Evolutionary conservation across 2,888 invertebrate species (phyloP).

Genomic region (Pristionchus exspectatus): DNA sequence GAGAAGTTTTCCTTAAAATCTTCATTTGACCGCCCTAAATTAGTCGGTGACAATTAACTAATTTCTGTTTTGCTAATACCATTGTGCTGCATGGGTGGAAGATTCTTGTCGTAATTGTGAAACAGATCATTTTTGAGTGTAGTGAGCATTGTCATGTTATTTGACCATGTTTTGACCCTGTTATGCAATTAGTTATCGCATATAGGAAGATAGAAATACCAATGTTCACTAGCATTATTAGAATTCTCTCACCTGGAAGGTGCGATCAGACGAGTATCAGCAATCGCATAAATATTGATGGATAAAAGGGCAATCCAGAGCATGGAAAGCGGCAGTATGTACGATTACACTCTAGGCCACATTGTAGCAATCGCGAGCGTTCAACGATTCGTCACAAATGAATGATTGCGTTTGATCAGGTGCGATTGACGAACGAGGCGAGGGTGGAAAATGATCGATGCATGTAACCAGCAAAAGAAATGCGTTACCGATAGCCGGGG

Average conservation of each 20-base stretch:
- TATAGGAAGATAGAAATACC: too few relatives aligned
- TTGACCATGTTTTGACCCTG: neutral
- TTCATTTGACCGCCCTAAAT: neutral
- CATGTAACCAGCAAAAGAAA: too few relatives aligned
- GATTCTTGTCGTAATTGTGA: neutral
- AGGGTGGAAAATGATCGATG: too few relatives aligned
- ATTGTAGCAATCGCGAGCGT: neutral
- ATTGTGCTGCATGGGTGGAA: neutral
- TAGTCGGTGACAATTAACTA: too few relatives aligned
- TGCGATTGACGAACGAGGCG: neutral
- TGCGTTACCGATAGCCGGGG: too few relatives aligned
- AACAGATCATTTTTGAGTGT: neutral
- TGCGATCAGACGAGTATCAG: too few relatives aligned
- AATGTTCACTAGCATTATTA: too few relatives aligned
- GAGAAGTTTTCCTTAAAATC: neutral
- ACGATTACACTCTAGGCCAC: neutral
- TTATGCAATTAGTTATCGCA: too few relatives aligned
- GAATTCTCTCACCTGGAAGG: too few relatives aligned
- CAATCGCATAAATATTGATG: too few relatives aligned
- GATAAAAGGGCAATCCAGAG: neutral
- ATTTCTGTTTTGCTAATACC: neutral
- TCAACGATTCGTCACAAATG: neutral
- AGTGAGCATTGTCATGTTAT: neutral
- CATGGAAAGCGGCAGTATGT: neutral
- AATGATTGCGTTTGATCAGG: neutral